Base-by-base conservation (phyloP, 2,113 vertebrate genomes). In the Ciconia boyciana region DNA sequence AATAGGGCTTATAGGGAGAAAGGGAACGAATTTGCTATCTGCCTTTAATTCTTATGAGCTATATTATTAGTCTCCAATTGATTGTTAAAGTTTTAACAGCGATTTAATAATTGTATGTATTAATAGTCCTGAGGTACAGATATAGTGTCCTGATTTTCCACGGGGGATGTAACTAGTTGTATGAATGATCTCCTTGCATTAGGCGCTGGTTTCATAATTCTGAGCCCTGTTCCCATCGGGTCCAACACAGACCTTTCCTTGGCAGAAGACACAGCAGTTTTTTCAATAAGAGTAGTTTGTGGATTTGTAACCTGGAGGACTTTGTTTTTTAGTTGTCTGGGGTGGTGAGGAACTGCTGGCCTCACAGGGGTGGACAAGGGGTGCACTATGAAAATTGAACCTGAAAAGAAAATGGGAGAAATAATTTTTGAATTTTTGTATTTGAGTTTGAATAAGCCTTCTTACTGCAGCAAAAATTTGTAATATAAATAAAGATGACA, bases 261-360 rank as follows among this genome's bases (percentile, higher is more conserved):
- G 13, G 15, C 10, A 71, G 43, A 58, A 71, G 34, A 34, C 32
- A 51, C 28, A 25, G 32, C 32, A 39, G 3, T 36, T 70, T 71
- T 49, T 61, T n/a, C 34, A 26, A 18, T 41, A 31, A 16, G 72
- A 60, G 22, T 43, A 65, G 16, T 66, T 17, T 54, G 28, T 44
- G 44, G 43, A 65, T 85, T 52, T 0, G 0, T 61, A 61, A 61
- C 31, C 14, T 68, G 29, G 34, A 60, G 29, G 25, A 19, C 54
- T 80, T 55, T 69, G 49, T 9, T 11, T n/a, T 77, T 57, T 41
- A 71, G 36, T 36, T 1, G 1, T 52, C 11, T 34, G 20, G n/a
- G 14, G 20, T 49, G 57, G 17, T 0, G 0, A 44, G 39, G 64
- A 49, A 49, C 49, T 1, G 0, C n/a, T 78, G 64, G 20, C n/a